phyloP scores from a whole-genome alignment of 2,797 vertebrate genomes.

The Melanotaenia parkinsoni region DNA sequence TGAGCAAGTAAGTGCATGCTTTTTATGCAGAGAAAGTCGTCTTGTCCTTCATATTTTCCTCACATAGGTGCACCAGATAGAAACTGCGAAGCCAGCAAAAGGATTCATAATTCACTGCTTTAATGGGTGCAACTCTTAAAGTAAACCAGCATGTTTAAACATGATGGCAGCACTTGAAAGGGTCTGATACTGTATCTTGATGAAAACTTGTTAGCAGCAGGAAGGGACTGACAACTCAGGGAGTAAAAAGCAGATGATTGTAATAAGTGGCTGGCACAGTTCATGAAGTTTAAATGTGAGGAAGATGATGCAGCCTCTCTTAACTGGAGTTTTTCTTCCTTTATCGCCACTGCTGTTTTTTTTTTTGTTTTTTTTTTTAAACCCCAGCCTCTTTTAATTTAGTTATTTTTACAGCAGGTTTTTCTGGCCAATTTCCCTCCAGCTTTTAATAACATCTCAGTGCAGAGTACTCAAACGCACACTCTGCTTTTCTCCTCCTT shows the following conservation, averaged over 20 bases:
- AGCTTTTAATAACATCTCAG: slow-evolving; percentile 50
- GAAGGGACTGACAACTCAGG: slow-evolving; percentile 12
- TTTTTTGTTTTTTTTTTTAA: slow-evolving; percentile 20
- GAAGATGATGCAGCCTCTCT: slow-evolving; percentile 19
- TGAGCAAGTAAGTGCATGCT: neutral
- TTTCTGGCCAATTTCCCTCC: slow-evolving; percentile 43
- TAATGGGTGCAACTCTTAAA: slow-evolving; percentile 32
- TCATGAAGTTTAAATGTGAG: slow-evolving; percentile 37
- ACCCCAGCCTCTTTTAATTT: slow-evolving; percentile 41
- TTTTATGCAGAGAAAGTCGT: slow-evolving; percentile 26
- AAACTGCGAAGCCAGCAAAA: slow-evolving; percentile 46
- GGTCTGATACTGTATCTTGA: slow-evolving; percentile 36
- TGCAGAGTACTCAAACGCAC: slow-evolving; percentile 11
- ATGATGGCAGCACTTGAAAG: slow-evolving; percentile 34
- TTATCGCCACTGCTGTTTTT: slow-evolving; percentile 33
- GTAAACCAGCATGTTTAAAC: slow-evolving; percentile 38
- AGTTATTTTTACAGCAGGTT: slow-evolving; percentile 18
- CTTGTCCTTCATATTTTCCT: slow-evolving; percentile 11
- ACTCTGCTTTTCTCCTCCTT: slow-evolving; percentile 29
- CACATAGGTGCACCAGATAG: slow-evolving; percentile 16
- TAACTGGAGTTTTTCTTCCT: slow-evolving; percentile 41
- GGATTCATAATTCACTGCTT: slow-evolving; percentile 33
- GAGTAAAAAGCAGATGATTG: slow-evolving; percentile 42
- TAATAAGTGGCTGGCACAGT: slow-evolving; percentile 40
- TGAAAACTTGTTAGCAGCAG: slow-evolving; percentile 43